Conservation (phyloP, 2,797 vertebrate species). For the Myripristis murdjan region DNA sequence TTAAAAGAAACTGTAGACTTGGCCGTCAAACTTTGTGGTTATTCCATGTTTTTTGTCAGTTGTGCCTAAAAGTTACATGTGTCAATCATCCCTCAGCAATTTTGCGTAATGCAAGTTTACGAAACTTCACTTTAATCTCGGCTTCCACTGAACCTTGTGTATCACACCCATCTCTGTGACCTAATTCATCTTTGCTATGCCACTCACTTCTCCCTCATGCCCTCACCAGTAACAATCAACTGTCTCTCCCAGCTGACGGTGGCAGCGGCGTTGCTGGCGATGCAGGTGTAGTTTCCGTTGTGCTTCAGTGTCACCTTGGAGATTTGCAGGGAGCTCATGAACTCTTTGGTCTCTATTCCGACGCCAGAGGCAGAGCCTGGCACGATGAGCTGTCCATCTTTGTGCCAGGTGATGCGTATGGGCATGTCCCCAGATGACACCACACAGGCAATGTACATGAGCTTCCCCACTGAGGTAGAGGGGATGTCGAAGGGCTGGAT, state of each 20-base stretch:
- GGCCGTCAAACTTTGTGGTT: too few relatives aligned
- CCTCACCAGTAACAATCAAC: conserved; percentile 96
- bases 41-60: too few relatives aligned
- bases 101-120: too few relatives aligned
- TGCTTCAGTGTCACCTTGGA: conserved; percentile 97
- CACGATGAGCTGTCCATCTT: conserved; percentile 97
- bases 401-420: conserved; percentile 98
- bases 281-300: conserved; percentile 97
- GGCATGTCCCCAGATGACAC: conserved; percentile 99
- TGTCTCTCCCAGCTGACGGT: conserved; percentile 97
- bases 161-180: conserved; percentile 84
- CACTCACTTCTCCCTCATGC: conserved; percentile 16
- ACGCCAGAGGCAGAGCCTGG: conserved; percentile 96
- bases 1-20: too few relatives aligned
- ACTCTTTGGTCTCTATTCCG: conserved; percentile 97
- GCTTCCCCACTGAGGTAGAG: conserved; percentile 96
- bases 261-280: conserved; percentile 95
- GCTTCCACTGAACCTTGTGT: conserved; percentile 23
- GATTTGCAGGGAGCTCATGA: conserved; percentile 97
- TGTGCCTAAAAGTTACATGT: too few relatives aligned
- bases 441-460: conserved; percentile 98
- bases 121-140: conserved; percentile 1
- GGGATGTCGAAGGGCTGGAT: conserved; percentile 99
- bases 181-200: conserved; percentile 27
- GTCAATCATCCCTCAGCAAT: too few relatives aligned